A percentile compares a stretch with the other conserved stretches of the same genome.
Conservation (phyloP, 2,888 invertebrate species). For the Synanthedon andrenaeformis region DNA sequence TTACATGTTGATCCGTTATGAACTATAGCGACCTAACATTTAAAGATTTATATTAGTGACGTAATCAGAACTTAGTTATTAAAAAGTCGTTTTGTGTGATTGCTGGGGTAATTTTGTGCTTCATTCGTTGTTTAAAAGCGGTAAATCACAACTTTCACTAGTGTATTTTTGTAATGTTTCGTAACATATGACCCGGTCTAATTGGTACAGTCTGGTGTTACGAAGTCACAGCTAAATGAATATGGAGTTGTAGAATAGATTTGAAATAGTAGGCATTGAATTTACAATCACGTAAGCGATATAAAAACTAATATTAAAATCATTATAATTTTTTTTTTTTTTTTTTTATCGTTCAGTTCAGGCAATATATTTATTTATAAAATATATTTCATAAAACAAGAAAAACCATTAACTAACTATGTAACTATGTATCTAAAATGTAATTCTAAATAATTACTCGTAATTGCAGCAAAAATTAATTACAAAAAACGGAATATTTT, state of each 20-base stretch:
- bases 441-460: no score
- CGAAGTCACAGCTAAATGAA: constrained; percentile 5
- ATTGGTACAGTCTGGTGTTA: constrained; percentile 18
- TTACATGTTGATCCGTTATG: background rate
- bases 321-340: no score
- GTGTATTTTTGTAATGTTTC: constrained; percentile 20
- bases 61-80: constrained; percentile 18
- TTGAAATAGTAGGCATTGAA: no score
- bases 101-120: constrained; percentile 7
- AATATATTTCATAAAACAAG: no score
- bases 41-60: background rate
- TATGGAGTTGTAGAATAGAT: background rate
- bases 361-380: no score
- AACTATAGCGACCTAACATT: background rate
- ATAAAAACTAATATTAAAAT: no score
- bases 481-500: no score
- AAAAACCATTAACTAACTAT: no score
- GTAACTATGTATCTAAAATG: no score
- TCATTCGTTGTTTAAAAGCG: constrained; percentile 16
- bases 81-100: constrained; percentile 29
- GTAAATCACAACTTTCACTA: constrained; percentile 43
- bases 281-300: no score
- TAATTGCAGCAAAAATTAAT: no score
- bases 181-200: constrained; percentile 23
- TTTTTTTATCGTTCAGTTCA: no score